These are phyloP conservation scores for Hecatera dysodea DNA, from an alignment of 2,888 invertebrate species.

Conservation along the genomic window DNA sequence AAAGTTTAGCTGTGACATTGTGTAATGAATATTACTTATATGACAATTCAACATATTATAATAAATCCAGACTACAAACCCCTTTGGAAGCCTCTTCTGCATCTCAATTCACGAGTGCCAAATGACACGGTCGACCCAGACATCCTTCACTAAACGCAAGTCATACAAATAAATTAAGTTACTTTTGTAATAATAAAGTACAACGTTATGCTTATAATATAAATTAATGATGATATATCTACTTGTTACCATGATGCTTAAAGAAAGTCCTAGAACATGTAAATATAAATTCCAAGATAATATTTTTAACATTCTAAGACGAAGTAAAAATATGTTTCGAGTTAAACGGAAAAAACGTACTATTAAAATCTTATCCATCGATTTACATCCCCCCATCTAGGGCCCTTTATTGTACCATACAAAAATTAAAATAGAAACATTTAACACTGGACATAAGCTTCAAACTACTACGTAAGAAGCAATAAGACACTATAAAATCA, in stretches of 20 bases:
- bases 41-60: background rate
- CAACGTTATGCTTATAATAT: constrained; percentile 15
- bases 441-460: background rate
- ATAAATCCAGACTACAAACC: constrained; percentile 6
- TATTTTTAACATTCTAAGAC: background rate
- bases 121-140: constrained; percentile 51
- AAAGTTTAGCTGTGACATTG: background rate
- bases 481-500: constrained; percentile 2
- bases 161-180: constrained; percentile 46
- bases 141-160: constrained; percentile 52
- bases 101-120: constrained; percentile 18
- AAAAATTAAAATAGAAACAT: no score
- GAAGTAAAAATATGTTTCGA: background rate
- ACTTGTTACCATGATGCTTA: background rate
- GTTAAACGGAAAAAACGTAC: background rate
- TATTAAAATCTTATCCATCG: background rate
- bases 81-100: constrained; percentile 14
- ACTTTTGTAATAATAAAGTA: constrained; percentile 35
- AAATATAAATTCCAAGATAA: background rate
- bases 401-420: no score
- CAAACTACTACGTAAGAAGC: background rate
- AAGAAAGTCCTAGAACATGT: background rate
- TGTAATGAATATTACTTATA: background rate
- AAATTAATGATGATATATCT: background rate
- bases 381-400: no score